Evolutionary conservation across 2,113 vertebrate species (phyloP).

Genomic region (Butorides virescens): DNA sequence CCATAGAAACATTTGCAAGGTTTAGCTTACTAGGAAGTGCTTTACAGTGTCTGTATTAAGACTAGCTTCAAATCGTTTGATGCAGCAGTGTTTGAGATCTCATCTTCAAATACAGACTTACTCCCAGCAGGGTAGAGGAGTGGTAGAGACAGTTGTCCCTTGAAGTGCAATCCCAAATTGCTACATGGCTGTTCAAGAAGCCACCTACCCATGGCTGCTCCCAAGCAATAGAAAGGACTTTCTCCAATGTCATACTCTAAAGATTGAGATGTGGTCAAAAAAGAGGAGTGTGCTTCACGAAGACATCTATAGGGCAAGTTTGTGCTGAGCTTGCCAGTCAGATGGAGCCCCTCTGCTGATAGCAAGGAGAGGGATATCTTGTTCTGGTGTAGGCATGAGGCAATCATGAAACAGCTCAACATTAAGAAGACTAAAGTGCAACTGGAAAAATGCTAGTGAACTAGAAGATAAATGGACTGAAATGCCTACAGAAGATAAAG

Average conservation of each 20-base stretch:
- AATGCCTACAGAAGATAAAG: background rate
- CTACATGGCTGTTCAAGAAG: background rate
- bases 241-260: fast-evolving
- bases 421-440: background rate
- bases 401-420: background rate
- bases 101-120: background rate
- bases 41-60: background rate
- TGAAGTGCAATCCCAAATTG: background rate
- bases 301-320: background rate
- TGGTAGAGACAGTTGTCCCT: background rate
- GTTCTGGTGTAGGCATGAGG: background rate
- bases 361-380: background rate
- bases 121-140: background rate
- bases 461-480: background rate
- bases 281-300: background rate
- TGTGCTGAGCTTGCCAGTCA: background rate
- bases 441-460: background rate
- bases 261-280: background rate
- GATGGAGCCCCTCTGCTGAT: background rate
- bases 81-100: background rate
- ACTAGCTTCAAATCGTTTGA: background rate
- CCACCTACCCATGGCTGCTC: background rate
- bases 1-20: background rate
- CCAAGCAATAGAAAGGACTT: background rate
- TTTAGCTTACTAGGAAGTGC: background rate